phyloP scores from a whole-genome alignment of 2,888 invertebrate species.

The Andrena dorsata region DNA sequence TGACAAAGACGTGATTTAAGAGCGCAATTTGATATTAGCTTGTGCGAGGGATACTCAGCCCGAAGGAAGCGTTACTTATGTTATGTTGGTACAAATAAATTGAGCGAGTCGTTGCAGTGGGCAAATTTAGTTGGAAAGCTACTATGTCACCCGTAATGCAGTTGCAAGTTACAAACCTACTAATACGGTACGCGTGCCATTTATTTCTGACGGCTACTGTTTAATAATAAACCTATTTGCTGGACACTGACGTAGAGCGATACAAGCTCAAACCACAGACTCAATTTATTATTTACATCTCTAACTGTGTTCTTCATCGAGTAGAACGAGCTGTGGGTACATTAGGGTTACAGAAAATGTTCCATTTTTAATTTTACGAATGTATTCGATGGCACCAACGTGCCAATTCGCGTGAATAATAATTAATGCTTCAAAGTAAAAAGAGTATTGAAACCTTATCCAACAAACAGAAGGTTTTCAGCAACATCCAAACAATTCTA shows the following conservation, averaged over 20 bases:
- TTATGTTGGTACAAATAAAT: not conserved
- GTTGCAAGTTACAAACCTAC: slow-evolving; percentile 16
- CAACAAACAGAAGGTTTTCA: no score
- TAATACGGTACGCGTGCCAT: slow-evolving; percentile 37
- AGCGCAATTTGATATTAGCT: no score
- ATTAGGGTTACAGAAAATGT: no score
- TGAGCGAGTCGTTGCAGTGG: not conserved
- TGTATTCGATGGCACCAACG: no score
- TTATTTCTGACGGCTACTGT: slow-evolving; percentile 46
- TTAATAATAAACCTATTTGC: slow-evolving; percentile 34
- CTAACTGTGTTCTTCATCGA: not conserved
- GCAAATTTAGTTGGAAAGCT: slow-evolving; percentile 28
- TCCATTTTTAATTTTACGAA: no score
- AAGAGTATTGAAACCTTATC: no score
- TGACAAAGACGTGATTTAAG: not conserved
- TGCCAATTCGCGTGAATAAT: no score
- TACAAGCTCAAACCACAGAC: not conserved
- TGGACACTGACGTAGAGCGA: not conserved
- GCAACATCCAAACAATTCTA: no score
- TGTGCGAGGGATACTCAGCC: not conserved
- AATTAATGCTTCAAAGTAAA: no score
- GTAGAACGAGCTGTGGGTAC: no score
- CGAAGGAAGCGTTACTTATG: not conserved
- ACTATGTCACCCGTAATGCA: slow-evolving; percentile 37
- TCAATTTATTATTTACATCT: not conserved